Percentiles rank a stretch among this genome's conserved stretches.
These are phyloP conservation scores for Mallateleia sp. DNA, from an alignment of 2,888 invertebrate genomes.

Conservation along the genomic window DNA sequence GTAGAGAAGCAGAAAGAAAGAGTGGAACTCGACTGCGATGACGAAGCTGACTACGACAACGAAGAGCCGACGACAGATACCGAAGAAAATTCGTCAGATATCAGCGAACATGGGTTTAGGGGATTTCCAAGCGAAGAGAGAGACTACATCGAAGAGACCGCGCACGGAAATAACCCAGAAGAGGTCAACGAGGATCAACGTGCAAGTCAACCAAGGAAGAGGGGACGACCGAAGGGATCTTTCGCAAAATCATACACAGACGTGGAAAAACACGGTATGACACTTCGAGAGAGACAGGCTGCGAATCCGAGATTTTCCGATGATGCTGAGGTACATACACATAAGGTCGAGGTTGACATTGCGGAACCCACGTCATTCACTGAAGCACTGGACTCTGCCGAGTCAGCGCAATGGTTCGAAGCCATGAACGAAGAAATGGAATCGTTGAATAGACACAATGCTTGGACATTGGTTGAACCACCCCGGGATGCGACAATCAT, in stretches of 20 bases:
- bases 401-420: constrained; percentile 37
- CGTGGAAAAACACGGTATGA: constrained; percentile 29
- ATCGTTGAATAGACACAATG: constrained; percentile 13
- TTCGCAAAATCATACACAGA: background rate
- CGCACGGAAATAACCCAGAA: background rate
- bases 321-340: background rate
- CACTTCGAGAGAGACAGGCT: constrained; percentile 20
- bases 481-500: constrained; percentile 42
- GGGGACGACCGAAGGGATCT: constrained; percentile 7
- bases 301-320: background rate
- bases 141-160: background rate
- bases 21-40: too few relatives aligned
- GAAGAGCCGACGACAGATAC: background rate
- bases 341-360: background rate
- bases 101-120: background rate
- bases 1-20: too few relatives aligned
- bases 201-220: constrained; percentile 1
- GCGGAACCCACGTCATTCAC: background rate
- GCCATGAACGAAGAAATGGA: constrained; percentile 70
- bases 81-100: background rate
- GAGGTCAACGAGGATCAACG: background rate
- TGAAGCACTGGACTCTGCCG: background rate
- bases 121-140: background rate
- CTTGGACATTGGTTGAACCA: constrained; percentile 23
- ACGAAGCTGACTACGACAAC: too few relatives aligned